Conservation (phyloP, 2,797 vertebrate genomes). For the Coregonus ussuriensis region DNA sequence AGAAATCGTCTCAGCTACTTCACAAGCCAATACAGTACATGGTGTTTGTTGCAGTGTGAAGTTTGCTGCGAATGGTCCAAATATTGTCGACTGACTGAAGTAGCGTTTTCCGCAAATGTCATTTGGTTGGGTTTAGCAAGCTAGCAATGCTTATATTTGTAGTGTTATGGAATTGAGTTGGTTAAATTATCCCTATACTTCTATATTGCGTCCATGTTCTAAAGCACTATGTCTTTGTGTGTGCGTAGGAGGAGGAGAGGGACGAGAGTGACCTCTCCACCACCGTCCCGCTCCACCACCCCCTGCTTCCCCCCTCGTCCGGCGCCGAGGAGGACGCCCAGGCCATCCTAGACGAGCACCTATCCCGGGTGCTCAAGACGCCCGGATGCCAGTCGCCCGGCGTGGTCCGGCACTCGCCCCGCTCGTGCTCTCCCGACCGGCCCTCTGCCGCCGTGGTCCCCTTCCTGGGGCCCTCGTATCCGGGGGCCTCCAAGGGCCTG, state of each 20-base stretch:
- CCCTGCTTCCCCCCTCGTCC: slow-evolving; percentile 70
- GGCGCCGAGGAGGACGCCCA: slow-evolving; percentile 86
- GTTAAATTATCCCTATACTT: background rate
- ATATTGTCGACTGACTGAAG: slow-evolving; percentile 32
- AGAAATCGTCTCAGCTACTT: slow-evolving; percentile 49
- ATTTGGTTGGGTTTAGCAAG: slow-evolving; percentile 14
- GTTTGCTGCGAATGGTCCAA: background rate
- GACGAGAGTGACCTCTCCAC: slow-evolving; percentile 75
- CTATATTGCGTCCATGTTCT: slow-evolving; percentile 1
- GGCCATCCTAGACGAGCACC: slow-evolving; percentile 91
- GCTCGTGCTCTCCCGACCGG: slow-evolving; percentile 81
- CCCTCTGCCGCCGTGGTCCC: slow-evolving; percentile 40
- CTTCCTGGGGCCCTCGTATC: slow-evolving; percentile 44
- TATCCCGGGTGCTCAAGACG: slow-evolving; percentile 91
- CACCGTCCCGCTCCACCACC: slow-evolving; percentile 53
- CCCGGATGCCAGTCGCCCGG: slow-evolving; percentile 90
- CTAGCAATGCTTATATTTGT: background rate
- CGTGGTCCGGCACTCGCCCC: slow-evolving; percentile 83
- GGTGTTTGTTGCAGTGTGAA: slow-evolving; percentile 22
- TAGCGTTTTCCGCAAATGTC: slow-evolving; percentile 30
- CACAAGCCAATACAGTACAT: slow-evolving; percentile 54
- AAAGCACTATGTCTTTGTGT: slow-evolving; percentile 22
- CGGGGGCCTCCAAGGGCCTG: slow-evolving; percentile 59
- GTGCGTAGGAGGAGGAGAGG: slow-evolving; percentile 84
- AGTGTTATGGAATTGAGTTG: background rate